Conservation (phyloP, 1,140 invertebrate genomes). For the Laodelphax striatellus region DNA sequence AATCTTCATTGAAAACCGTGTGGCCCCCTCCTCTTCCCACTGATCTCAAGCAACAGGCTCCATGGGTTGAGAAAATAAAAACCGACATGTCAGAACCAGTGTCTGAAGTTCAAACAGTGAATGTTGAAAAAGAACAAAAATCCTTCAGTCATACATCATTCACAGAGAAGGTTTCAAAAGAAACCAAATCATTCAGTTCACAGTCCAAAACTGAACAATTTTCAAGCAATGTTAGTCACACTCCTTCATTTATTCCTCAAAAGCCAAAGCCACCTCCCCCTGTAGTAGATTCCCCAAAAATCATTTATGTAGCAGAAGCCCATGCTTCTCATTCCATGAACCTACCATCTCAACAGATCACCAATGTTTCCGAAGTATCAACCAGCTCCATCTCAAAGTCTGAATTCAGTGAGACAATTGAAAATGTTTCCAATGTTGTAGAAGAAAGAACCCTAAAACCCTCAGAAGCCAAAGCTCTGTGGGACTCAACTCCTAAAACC, state of each 20-base stretch:
- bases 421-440: conserved; percentile 3
- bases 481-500: conserved; percentile 15
- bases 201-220: background rate
- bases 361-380: background rate
- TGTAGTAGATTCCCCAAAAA: conserved; percentile 7
- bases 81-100: conserved; percentile 27
- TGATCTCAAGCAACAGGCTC: conserved; percentile 23
- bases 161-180: conserved; percentile 2
- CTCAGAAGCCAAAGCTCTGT: conserved; percentile 22
- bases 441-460: conserved; percentile 28
- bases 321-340: conserved; percentile 18
- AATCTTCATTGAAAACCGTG: conserved; percentile 30
- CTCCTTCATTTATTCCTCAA: too few species aligned
- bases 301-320: conserved; percentile 23
- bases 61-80: conserved; percentile 25
- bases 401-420: background rate
- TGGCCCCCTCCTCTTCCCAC: conserved; percentile 36
- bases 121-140: background rate
- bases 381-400: conserved; percentile 1
- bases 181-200: background rate
- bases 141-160: too few species aligned
- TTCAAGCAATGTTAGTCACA: too few species aligned
- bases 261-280: background rate
- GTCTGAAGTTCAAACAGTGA: conserved; percentile 19
- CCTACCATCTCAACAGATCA: conserved; percentile 7